Evolutionary conservation across 1,140 invertebrate genomes (phyloP), one percentile per base, ranked within the genome.

Genomic region (Asobara japonica): DNA sequence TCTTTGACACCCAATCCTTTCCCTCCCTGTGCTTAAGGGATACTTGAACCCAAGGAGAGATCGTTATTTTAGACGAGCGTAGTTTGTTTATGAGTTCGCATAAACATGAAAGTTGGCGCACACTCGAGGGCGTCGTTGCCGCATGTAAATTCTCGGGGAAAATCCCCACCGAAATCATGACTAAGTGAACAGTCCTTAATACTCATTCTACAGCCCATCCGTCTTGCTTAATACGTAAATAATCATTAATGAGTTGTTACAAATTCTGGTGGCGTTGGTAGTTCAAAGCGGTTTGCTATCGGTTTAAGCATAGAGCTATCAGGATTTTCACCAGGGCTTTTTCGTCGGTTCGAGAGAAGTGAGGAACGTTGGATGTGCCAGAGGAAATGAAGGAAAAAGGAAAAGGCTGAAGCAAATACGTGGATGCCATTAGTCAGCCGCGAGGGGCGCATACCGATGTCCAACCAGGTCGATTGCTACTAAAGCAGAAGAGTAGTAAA

Each of bases 401-500:
- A 62, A 62, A 62, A 25, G 29, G 20, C 1, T 0, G 29, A 22
- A 48, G 36, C 22, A 65, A 48, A 30, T 22, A 64, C 13, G 36
- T 8, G 33, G 18, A 22, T 36, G 41, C 69, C 56, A 64, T 71
- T 64, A 65, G 56, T 71, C 69, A 51, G 69, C 25, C 27, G 20
- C 69, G 38, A 33, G 60, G 60, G 69, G 60, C 41, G 69, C 56
- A 71, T 71, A 64, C 69, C 51, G 64, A 71, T 71, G 56, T 65
- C 38, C 69, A 65, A 31, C n/a, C 38, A 22, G 36, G 27, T 41
- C 25, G 38, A 29, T 61, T 38, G 16, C 29, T 69, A 51, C n/a
- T n/a, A n/a, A n/a, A n/a, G n/a, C n/a, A n/a, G n/a, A n/a, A n/a
- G n/a, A n/a, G n/a, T n/a, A n/a, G n/a, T n/a, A n/a, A n/a, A n/a